A percentile compares a stretch with the other conserved stretches of the same genome.
These are phyloP conservation scores for Drosophila subquinaria DNA, from an alignment of 2,888 invertebrate species.

Conservation along the genomic window DNA sequence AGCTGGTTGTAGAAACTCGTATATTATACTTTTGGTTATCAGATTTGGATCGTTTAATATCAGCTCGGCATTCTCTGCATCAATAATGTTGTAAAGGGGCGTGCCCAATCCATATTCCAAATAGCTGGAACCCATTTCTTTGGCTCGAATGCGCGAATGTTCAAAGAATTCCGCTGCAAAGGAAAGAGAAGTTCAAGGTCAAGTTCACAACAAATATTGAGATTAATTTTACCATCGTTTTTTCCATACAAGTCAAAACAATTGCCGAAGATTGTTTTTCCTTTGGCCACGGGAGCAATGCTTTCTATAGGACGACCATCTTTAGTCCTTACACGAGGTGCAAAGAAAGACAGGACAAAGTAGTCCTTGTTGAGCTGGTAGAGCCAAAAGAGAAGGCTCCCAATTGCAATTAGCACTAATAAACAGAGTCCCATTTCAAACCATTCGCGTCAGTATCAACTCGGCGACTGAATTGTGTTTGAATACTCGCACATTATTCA, in stretches of 20 bases:
- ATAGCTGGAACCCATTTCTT: slow-evolving; percentile 55
- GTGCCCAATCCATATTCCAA: slow-evolving; percentile 61
- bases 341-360: slow-evolving; percentile 58
- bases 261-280: slow-evolving; percentile 77
- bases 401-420: slow-evolving; percentile 41
- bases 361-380: slow-evolving; percentile 61
- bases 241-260: slow-evolving; percentile 71
- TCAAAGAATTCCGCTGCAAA: slow-evolving; percentile 66
- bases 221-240: slow-evolving; percentile 36
- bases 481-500: neutral
- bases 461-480: slow-evolving; percentile 17
- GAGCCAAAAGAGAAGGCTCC: slow-evolving; percentile 54
- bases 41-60: slow-evolving; percentile 73
- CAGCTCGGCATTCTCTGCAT: slow-evolving; percentile 72
- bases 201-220: neutral
- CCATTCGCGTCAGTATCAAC: neutral
- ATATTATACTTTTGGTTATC: slow-evolving; percentile 71
- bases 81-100: slow-evolving; percentile 70
- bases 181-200: neutral
- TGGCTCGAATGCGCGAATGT: slow-evolving; percentile 36
- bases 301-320: slow-evolving; percentile 70
- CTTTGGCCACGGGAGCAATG: slow-evolving; percentile 57
- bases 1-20: slow-evolving; percentile 75
- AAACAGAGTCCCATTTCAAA: slow-evolving; percentile 36
- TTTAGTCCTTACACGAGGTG: slow-evolving; percentile 66